Base-by-base conservation (phyloP, 1,140 invertebrate species). In the Philaenus spumarius region DNA sequence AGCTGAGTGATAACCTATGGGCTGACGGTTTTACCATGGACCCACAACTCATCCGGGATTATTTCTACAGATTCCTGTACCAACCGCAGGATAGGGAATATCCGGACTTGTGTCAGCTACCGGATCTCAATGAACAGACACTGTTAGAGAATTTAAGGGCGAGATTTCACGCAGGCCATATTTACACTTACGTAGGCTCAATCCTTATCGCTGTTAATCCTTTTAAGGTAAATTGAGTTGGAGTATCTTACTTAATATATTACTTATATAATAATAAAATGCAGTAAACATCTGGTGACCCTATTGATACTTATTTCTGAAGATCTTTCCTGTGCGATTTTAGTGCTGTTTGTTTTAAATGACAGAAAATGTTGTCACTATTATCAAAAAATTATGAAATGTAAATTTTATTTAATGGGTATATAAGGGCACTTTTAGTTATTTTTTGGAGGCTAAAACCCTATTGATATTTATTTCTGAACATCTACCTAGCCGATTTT, bases 171-270 rank as follows among this genome's bases (percentile, higher is more conserved):
- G 89, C 87, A 65, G 90, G 91, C 55, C 91, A 95, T 72, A 97
- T 97, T 67, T 98, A 97, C 72, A 97, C 94, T 3, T 97, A 97
- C 68, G 94, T 97, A 53, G 94, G 94, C 20, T 95, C 91, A 19
- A 98, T 98, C 68, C 77, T 98, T 22, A 96, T 98, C 67, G 93
- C 95, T 43, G 83, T 97, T 35, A 89, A 89, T 72, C 86, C 87
- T n/a, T 89, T 89, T 70, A 88, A 88, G 64, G 70, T 70, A 59
- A 43, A 47, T 23, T 26, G n/a, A 26, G 20, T 24, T 37, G n/a
- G 17, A 11, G n/a, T n/a, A n/a, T n/a, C n/a, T n/a, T n/a, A n/a
- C n/a, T n/a, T n/a, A n/a, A 47, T 47, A 9, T 47, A n/a, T n/a
- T n/a, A n/a, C n/a, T n/a, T n/a, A n/a, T n/a, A n/a, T n/a, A n/a